phyloP scores from a whole-genome alignment of 2,797 vertebrate species.

The Halcyon smyrnensis region DNA sequence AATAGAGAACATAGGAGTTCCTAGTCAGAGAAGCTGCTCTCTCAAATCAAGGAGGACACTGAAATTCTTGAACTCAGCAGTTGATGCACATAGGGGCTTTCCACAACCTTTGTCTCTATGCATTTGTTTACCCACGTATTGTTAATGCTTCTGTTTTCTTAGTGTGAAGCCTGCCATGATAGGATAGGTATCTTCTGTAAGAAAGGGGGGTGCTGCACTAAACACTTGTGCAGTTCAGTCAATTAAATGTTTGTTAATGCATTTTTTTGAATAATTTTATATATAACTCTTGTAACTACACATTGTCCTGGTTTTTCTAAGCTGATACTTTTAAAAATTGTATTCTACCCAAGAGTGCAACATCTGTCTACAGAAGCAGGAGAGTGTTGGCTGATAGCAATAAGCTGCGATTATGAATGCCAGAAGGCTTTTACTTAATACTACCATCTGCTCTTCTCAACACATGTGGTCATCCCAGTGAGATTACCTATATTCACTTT shows the following conservation, averaged over 20 bases:
- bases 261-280: not conserved
- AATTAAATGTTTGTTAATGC: not conserved
- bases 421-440: constrained; percentile 42
- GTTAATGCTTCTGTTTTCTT: not conserved
- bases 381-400: not conserved
- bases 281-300: rapidly evolving
- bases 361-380: constrained; percentile 24
- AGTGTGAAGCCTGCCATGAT: not conserved
- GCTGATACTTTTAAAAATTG: not conserved
- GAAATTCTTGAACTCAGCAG: not conserved
- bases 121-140: rapidly evolving
- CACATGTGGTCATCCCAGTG: not conserved
- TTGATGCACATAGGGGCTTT: not conserved
- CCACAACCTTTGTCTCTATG: not conserved
- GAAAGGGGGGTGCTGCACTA: not conserved
- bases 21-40: not conserved
- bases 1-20: not conserved
- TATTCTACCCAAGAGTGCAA: not conserved
- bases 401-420: constrained; percentile 53
- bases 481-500: not conserved
- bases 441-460: constrained; percentile 44
- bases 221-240: not conserved
- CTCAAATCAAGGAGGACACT: not conserved
- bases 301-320: not conserved
- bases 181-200: not conserved